These are phyloP conservation scores for Tipula lateralis DNA, from an alignment of 2,888 invertebrate species.

Conservation along the genomic window DNA sequence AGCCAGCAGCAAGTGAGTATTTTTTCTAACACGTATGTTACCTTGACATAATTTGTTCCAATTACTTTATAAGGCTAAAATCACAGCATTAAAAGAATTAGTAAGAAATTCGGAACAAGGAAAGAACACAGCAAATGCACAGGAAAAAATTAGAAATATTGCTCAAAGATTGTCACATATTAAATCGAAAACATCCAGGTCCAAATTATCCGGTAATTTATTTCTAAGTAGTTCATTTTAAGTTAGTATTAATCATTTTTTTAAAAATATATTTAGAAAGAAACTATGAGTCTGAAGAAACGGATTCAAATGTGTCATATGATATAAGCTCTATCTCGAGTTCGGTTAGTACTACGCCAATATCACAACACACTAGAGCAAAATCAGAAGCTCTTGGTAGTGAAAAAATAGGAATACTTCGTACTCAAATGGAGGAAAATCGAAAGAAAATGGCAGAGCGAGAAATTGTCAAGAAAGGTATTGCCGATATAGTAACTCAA, in stretches of 20 bases:
- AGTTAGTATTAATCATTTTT: neutral
- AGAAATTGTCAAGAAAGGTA: slow-evolving; percentile 51
- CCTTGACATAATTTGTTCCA: neutral
- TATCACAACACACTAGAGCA: slow-evolving; percentile 2
- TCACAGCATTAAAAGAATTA: slow-evolving; percentile 43
- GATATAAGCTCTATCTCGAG: neutral
- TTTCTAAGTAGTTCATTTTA: neutral
- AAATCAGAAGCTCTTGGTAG: slow-evolving; percentile 48
- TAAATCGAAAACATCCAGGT: slow-evolving; percentile 41
- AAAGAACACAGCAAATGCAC: slow-evolving; percentile 41
- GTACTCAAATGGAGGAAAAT: slow-evolving; percentile 55
- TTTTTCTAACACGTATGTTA: neutral
- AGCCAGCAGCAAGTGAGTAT: slow-evolving; percentile 37
- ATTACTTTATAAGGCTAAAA: slow-evolving; percentile 40
- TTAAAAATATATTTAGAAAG: neutral
- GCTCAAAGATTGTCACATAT: slow-evolving; percentile 42
- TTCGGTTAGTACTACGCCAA: neutral
- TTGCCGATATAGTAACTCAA: slow-evolving; percentile 53
- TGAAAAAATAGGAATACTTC: slow-evolving; percentile 52
- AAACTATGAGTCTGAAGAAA: neutral
- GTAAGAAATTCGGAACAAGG: slow-evolving; percentile 42
- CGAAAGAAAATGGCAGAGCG: slow-evolving; percentile 53
- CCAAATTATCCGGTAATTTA: slow-evolving; percentile 35
- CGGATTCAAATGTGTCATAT: neutral
- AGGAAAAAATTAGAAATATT: slow-evolving; percentile 44